Evolutionary conservation across 2,888 invertebrate genomes (phyloP).

Genomic region (Heliconius sara): DNA sequence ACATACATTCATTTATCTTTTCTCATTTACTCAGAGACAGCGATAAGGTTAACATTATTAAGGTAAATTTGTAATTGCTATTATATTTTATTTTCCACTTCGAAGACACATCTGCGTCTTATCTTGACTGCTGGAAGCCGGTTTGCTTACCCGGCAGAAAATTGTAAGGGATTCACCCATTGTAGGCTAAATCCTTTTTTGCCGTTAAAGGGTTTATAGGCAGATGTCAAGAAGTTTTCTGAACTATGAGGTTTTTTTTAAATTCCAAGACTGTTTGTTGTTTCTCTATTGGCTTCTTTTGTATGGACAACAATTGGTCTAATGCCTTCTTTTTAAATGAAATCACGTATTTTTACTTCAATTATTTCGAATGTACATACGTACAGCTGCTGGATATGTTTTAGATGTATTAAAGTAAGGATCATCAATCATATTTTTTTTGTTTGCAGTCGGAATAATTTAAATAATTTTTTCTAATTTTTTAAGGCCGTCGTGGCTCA

Average conservation of each 20-base stretch:
- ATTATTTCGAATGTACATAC: neutral
- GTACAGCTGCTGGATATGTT: conserved; percentile 18
- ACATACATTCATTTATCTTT: too few relatives aligned
- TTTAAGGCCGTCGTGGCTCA: too few relatives aligned
- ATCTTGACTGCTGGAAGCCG: conserved; percentile 26
- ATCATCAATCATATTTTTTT: conserved; percentile 6
- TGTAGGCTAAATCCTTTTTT: conserved; percentile 54
- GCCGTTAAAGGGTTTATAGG: conserved; percentile 61
- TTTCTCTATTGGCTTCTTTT: conserved; percentile 60
- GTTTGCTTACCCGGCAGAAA: conserved; percentile 52
- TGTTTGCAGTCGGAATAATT: too few relatives aligned
- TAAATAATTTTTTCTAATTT: too few relatives aligned
- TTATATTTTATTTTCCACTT: neutral
- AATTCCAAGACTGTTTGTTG: conserved; percentile 50
- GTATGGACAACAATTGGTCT: conserved; percentile 48
- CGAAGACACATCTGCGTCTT: conserved; percentile 11
- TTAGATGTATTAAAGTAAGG: neutral
- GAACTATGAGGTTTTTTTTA: conserved; percentile 62
- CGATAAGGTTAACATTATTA: too few relatives aligned
- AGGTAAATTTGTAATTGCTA: too few relatives aligned
- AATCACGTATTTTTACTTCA: conserved; percentile 48
- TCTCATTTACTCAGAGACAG: too few relatives aligned
- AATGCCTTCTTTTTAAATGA: conserved; percentile 47
- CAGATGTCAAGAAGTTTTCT: conserved; percentile 67
- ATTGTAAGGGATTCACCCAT: conserved; percentile 51